Percentiles rank a stretch among this genome's conserved stretches.
These are phyloP conservation scores for Cardiocondyla obscurior DNA, from an alignment of 1,140 invertebrate genomes.

Conservation along the genomic window DNA sequence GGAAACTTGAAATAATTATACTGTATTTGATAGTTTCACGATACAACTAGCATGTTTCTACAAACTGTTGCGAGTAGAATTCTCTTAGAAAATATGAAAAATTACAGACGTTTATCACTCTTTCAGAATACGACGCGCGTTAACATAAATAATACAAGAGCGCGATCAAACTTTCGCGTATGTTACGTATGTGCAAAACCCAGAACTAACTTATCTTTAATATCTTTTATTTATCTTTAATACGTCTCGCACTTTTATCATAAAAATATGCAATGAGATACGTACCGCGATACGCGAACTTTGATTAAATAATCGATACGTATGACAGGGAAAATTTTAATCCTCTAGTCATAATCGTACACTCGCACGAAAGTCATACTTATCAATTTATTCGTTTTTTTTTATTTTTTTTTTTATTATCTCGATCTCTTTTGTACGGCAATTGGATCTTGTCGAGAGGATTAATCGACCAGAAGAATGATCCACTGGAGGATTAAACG, in stretches of 20 bases:
- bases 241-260: neutral
- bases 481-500: neutral
- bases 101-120: neutral
- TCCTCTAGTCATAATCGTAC: neutral
- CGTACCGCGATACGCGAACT: neutral
- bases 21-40: neutral
- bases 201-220: neutral
- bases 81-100: conserved; percentile 8
- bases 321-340: neutral
- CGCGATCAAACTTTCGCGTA: neutral
- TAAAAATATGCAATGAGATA: neutral
- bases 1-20: neutral
- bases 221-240: too few relatives aligned
- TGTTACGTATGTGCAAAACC: neutral
- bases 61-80: conserved; percentile 13
- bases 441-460: neutral
- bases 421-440: neutral
- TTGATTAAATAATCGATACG: neutral
- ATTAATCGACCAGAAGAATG: conserved; percentile 10
- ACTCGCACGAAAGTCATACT: too few relatives aligned
- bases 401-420: conserved; percentile 6
- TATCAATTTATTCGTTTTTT: neutral
- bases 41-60: conserved; percentile 25
- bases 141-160: neutral
- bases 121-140: neutral